These are phyloP conservation scores for Rissa tridactyla DNA, from an alignment of 2,113 vertebrate species.

Conservation along the genomic window DNA sequence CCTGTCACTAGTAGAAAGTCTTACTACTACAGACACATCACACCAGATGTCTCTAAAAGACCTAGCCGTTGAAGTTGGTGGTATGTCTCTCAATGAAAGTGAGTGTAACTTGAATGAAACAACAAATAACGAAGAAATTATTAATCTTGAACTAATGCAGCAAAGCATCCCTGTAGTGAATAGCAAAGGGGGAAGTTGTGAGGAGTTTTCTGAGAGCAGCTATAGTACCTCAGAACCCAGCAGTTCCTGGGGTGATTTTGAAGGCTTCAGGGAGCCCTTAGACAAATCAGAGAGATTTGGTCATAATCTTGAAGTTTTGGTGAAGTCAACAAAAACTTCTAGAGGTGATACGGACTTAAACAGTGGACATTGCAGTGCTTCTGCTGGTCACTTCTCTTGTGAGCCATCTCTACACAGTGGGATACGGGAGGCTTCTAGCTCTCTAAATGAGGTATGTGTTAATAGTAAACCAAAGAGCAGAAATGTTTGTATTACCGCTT, in stretches of 20 bases:
- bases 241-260: slow-evolving; percentile 68
- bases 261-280: slow-evolving; percentile 60
- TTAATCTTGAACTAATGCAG: not conserved
- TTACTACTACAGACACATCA: not conserved
- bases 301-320: not conserved
- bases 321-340: not conserved
- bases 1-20: not conserved
- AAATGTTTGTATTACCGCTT: not conserved
- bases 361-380: not conserved
- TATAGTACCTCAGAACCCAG: not conserved
- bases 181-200: not conserved
- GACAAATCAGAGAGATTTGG: not conserved
- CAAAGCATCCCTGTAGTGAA: not conserved
- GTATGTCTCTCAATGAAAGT: accelerated
- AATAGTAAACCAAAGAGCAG: not conserved
- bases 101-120: not conserved
- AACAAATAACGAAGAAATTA: not conserved
- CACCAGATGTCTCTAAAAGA: not conserved
- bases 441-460: slow-evolving; percentile 26
- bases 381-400: not conserved
- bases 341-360: not conserved
- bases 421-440: not conserved
- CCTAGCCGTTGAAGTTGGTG: not conserved
- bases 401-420: not conserved
- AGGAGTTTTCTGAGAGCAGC: not conserved